Conservation (phyloP, 2,797 vertebrate genomes). For the Lycodopsis pacificus region DNA sequence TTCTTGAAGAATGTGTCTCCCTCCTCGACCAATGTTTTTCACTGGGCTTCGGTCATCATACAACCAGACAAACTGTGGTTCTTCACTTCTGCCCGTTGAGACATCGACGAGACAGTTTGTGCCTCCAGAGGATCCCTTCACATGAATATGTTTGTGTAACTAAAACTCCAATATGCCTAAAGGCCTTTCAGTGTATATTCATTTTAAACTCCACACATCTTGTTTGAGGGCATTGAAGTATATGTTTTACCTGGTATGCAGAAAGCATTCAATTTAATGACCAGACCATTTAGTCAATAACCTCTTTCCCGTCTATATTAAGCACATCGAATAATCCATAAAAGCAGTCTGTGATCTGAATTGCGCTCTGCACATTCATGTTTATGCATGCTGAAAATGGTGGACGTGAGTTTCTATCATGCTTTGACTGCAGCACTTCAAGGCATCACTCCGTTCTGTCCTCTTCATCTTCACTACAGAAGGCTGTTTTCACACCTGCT, state of each 20-base stretch:
- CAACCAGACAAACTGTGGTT: not conserved
- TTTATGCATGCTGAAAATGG: slow-evolving; percentile 45
- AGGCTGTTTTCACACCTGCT: slow-evolving; percentile 53
- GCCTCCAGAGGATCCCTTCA: not conserved
- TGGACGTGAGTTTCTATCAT: slow-evolving; percentile 40
- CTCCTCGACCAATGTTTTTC: not conserved
- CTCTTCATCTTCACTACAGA: slow-evolving; percentile 58
- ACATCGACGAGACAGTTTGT: not conserved
- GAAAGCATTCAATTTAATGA: not conserved
- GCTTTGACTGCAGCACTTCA: slow-evolving; percentile 37
- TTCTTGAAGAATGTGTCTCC: too few species aligned
- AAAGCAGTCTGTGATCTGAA: slow-evolving; percentile 22
- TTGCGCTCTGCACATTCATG: slow-evolving; percentile 11
- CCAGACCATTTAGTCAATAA: not conserved
- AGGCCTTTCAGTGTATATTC: not conserved
- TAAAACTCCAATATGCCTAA: slow-evolving; percentile 12
- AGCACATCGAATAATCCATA: not conserved
- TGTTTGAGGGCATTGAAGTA: too few species aligned
- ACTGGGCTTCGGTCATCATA: not conserved
- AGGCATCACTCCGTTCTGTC: slow-evolving; percentile 33
- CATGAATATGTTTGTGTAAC: slow-evolving; percentile 10
- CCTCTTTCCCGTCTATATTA: not conserved
- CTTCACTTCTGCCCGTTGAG: not conserved
- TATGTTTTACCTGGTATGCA: not conserved
- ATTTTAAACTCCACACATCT: not conserved